Evolutionary conservation across 2,797 vertebrate genomes (phyloP), one percentile per base, ranked within the genome.

Genomic region (Allobates femoralis): DNA sequence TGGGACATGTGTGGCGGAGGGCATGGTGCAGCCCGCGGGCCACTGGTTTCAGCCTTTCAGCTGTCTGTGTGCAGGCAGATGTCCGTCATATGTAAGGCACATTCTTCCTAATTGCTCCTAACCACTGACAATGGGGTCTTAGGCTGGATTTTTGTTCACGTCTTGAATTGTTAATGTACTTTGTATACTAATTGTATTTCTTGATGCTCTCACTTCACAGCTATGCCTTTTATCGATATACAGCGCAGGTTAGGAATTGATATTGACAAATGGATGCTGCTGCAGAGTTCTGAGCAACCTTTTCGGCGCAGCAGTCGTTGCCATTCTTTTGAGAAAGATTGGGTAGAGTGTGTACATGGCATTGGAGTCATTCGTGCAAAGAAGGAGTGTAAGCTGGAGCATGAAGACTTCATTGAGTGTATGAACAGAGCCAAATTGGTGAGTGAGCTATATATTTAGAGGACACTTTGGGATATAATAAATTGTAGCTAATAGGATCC

Each of bases 261-360:
- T 56, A 0, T 96, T 23, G 97, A 98, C 92, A 81, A 37, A 0
- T 97, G 95, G 95, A 0, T 97, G 75, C 28, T 95, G 90, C 41
- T 91, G 75, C 96, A 96, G 91, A 98, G 95, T 21, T 86, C 84
- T 0, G 19, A 90, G 23, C 97, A 99, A 92, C 96, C 96, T 0
- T 2, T 92, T 81, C 88, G 91, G 34, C 80, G 69, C 0, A 88
- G 94, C 0, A 0, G 87, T 0, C 86, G 87, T 73, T 99, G 98
- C 90, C 96, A 98, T 51, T 95, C 95, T 62, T 99, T 99, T 76
- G 97, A 99, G 91, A 98, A 97, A 90, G 98, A 99, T 69, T 99
- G 96, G 97, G 91, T 99, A 1, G 96, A 98, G 66, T 99, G 98
- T 14, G 23, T 94, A 0, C 92, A 96, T 53, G 96, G 95, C 85